These are phyloP conservation scores for Phania funesta DNA, from an alignment of 2,888 invertebrate genomes.

Conservation along the genomic window DNA sequence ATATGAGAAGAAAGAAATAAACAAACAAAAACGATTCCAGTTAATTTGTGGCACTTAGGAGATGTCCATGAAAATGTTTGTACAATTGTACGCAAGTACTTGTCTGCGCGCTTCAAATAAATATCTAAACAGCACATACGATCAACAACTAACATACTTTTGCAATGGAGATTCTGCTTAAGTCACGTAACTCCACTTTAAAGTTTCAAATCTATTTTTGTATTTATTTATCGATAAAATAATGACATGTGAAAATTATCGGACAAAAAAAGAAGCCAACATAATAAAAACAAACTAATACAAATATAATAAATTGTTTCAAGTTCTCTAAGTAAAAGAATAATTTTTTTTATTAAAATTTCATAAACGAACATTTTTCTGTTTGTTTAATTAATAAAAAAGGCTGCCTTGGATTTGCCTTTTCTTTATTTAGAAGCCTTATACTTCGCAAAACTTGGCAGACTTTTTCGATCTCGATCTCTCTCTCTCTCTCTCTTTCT, in stretches of 20 bases:
- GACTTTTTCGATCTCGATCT: too few relatives aligned
- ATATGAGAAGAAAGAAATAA: conserved; percentile 15
- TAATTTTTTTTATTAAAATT: too few relatives aligned
- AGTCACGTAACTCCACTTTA: conserved; percentile 46
- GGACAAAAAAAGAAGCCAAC: too few relatives aligned
- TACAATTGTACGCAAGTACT: not conserved
- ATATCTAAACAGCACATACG: too few relatives aligned
- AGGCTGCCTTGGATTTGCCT: too few relatives aligned
- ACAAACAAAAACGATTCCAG: conserved; percentile 17
- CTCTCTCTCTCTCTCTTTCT: too few relatives aligned
- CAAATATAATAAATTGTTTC: not conserved
- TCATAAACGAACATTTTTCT: too few relatives aligned
- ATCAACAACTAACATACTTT: conserved; percentile 28
- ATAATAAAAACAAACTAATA: not conserved
- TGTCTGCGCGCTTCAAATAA: not conserved
- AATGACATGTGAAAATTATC: too few relatives aligned
- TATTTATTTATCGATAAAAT: conserved; percentile 39
- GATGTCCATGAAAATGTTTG: conserved; percentile 39
- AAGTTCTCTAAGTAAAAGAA: too few relatives aligned
- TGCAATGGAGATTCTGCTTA: not conserved
- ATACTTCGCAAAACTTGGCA: too few relatives aligned
- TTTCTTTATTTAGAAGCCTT: too few relatives aligned
- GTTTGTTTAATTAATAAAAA: too few relatives aligned
- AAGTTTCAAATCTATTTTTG: not conserved
- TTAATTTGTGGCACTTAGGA: conserved; percentile 59